Evolutionary conservation across 2,797 vertebrate species (phyloP), one percentile per base, ranked within the genome.

Genomic region (Argyrosomus regius): DNA sequence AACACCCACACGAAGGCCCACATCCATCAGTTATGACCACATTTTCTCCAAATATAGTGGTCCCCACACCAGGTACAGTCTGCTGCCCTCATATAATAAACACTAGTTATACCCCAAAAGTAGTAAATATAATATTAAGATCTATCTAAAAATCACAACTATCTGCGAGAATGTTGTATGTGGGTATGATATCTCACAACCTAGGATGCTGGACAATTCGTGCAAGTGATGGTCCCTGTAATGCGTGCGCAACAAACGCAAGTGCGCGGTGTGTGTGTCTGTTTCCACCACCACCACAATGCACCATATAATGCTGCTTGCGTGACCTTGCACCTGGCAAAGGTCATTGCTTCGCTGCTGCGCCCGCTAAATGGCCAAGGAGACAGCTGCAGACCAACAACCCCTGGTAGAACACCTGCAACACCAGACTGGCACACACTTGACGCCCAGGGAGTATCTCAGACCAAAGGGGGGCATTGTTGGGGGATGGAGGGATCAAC

Each of bases 141-240:
- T 46, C 0, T 39, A 39, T 0, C 35, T 39, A 39, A 39, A 39
- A 39, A 39, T 39, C 35, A 39, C 35, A 39, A 39, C 35, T 39
- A 9, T 39, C 8, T 2, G 35, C 8, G 8, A 39, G 35, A 39
- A 4, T 7, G 63, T 54, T 71, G 17, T 9, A 69, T 56, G 39
- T 69, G 74, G n/a, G 41, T 2, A 64, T 64, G 1, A 7, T n/a
- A 72, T 59, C 50, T 82, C 92, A 94, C 97, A 99, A 99, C 98
- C 98, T 98, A 93, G 93, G 96, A 99, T 97, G 95, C 92, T 90
- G 95, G 96, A 93, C 95, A 87, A 24, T 96, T 96, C 87, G 95
- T 89, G 95, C 95, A 95, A 96, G 95, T 96, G 96, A 96, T 95
- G 96, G 97, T 98, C 97, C 98, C 98, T 99, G 98, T 97, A 99